Conservation (phyloP, 2,888 invertebrate genomes). For the Pammene aurita region DNA sequence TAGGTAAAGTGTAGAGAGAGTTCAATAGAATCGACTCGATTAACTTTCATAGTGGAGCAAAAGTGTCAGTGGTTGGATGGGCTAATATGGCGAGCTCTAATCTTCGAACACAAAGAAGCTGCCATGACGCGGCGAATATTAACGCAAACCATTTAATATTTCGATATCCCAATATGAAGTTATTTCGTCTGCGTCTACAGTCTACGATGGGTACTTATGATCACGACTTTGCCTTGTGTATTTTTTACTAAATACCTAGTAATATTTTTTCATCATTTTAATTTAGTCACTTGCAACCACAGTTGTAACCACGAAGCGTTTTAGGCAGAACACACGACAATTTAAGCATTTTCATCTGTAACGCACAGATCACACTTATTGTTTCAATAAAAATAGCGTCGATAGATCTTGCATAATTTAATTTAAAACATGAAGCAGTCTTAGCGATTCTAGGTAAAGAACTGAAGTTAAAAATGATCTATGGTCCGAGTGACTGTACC, state of each 20-base stretch:
- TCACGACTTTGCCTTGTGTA: too few relatives aligned
- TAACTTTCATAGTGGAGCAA: slow-evolving; percentile 59
- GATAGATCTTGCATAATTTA: too few relatives aligned
- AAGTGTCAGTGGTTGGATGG: slow-evolving; percentile 60
- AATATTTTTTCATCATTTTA: too few relatives aligned
- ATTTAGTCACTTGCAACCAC: too few relatives aligned
- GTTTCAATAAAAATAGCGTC: too few relatives aligned
- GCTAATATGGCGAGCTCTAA: slow-evolving; percentile 78
- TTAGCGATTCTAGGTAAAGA: neutral
- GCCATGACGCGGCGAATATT: slow-evolving; percentile 78
- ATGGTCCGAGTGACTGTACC: slow-evolving; percentile 48
- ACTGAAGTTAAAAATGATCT: slow-evolving; percentile 15
- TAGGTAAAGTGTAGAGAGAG: slow-evolving; percentile 48
- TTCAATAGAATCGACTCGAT: slow-evolving; percentile 56
- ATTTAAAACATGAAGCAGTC: neutral
- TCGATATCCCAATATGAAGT: slow-evolving; percentile 74
- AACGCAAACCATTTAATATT: slow-evolving; percentile 80
- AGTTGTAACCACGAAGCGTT: too few relatives aligned
- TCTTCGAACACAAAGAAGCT: slow-evolving; percentile 77
- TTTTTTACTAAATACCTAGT: too few relatives aligned
- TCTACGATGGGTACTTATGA: neutral
- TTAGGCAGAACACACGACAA: too few relatives aligned
- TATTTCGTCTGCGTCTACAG: slow-evolving; percentile 52
- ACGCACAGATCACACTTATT: too few relatives aligned
- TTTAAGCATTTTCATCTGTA: too few relatives aligned